Conservation (phyloP, 2,113 vertebrate species). For the Aramus guarauna region DNA sequence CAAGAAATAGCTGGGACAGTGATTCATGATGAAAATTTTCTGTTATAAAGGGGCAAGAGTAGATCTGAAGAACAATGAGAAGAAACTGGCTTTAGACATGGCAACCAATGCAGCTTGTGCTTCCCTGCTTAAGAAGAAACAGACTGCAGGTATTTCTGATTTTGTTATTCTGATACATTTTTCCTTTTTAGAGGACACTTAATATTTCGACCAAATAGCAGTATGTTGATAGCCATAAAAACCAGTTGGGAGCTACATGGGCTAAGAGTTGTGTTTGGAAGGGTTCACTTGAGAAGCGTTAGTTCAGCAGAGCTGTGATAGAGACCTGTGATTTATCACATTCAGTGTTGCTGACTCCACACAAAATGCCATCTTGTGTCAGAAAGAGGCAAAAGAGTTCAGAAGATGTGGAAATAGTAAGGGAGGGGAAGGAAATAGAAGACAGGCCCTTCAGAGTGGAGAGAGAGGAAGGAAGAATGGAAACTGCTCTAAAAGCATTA, state of each 20-base stretch:
- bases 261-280: not conserved
- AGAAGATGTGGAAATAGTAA: not conserved
- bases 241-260: not conserved
- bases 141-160: constrained; percentile 70
- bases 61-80: constrained; percentile 94
- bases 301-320: not conserved
- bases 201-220: not conserved
- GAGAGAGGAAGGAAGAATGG: not conserved
- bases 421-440: not conserved
- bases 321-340: not conserved
- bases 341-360: not conserved
- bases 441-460: not conserved
- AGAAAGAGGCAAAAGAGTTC: not conserved
- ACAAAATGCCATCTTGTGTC: not conserved
- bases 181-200: not conserved
- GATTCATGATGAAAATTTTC: not conserved
- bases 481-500: not conserved
- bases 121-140: constrained; percentile 91
- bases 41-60: constrained; percentile 82
- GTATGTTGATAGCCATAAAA: not conserved
- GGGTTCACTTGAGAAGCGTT: not conserved
- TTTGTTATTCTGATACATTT: not conserved
- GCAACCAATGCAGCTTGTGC: constrained; percentile 92
- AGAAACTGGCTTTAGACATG: constrained; percentile 95
- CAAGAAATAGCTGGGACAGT: not conserved